These are phyloP conservation scores for Erebia aethiops DNA, from an alignment of 2,888 invertebrate species.

Conservation along the genomic window DNA sequence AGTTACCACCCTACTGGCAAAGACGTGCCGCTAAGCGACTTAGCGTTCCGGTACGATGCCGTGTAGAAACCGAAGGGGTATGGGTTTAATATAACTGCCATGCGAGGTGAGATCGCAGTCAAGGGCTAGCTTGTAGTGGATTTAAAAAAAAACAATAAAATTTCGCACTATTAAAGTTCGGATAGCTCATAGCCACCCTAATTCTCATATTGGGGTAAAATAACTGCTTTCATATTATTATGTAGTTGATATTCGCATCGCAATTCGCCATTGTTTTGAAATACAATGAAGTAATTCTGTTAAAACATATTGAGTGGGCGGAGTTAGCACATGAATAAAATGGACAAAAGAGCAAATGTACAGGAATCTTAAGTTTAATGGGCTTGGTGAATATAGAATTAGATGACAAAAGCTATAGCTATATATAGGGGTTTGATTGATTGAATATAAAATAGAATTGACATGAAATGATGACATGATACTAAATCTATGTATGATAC, in stretches of 20 bases:
- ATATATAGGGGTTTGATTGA: too few species aligned
- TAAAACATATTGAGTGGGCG: slow-evolving; percentile 60
- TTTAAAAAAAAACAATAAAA: too few species aligned
- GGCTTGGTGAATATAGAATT: slow-evolving; percentile 39
- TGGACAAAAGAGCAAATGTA: slow-evolving; percentile 71
- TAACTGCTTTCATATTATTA: neutral
- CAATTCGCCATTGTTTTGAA: slow-evolving; percentile 66
- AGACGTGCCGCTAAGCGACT: too few species aligned
- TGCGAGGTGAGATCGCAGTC: too few species aligned
- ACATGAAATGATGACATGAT: slow-evolving; percentile 10
- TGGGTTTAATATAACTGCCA: too few species aligned
- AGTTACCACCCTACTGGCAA: too few species aligned
- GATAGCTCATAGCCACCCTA: neutral
- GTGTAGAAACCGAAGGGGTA: too few species aligned
- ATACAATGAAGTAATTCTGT: slow-evolving; percentile 63
- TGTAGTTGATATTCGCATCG: slow-evolving; percentile 44
- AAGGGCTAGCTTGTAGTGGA: too few species aligned
- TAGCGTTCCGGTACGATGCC: too few species aligned
- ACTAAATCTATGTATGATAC: neutral
- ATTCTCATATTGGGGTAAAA: slow-evolving; percentile 4
- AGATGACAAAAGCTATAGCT: neutral
- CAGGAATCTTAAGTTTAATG: slow-evolving; percentile 62
- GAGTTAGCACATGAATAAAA: slow-evolving; percentile 79
- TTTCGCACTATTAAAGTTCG: neutral
- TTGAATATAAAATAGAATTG: too few species aligned